These are phyloP conservation scores for Tympanoctomys barrerae DNA, from an alignment of 2,797 vertebrate genomes.

Conservation along the genomic window DNA sequence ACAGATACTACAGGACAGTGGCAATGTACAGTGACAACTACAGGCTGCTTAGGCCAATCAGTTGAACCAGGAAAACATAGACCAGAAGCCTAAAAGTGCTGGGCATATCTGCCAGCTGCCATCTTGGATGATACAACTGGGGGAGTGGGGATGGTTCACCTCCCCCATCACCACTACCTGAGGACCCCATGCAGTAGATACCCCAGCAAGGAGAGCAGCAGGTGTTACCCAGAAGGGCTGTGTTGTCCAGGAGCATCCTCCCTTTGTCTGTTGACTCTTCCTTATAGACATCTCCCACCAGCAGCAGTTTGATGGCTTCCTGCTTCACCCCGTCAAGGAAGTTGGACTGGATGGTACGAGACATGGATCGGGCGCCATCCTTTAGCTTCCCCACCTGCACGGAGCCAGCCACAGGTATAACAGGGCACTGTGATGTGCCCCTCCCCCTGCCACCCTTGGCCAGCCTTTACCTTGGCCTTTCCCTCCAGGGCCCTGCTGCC, in stretches of 20 bases:
- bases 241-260: slow-evolving; percentile 88
- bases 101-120: neutral
- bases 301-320: slow-evolving; percentile 89
- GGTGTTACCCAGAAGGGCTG: slow-evolving; percentile 87
- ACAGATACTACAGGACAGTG: neutral
- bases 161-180: too few species aligned
- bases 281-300: slow-evolving; percentile 87
- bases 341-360: slow-evolving; percentile 90
- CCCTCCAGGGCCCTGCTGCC: slow-evolving; percentile 90
- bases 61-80: neutral
- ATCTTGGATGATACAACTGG: neutral
- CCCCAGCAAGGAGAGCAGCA: neutral
- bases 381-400: slow-evolving; percentile 90
- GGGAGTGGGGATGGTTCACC: neutral
- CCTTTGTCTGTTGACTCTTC: slow-evolving; percentile 89
- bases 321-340: slow-evolving; percentile 90
- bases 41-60: neutral
- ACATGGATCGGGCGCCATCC: slow-evolving; percentile 90
- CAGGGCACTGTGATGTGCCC: fast-evolving
- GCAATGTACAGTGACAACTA: neutral
- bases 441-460: fast-evolving
- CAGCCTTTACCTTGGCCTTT: slow-evolving; percentile 89
- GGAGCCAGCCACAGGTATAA: neutral
- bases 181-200: too few species aligned
- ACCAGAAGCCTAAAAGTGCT: neutral